Percentiles rank a stretch among this genome's conserved stretches.
Conservation (phyloP, 2,888 invertebrate species). For the Drosophila falleni region DNA sequence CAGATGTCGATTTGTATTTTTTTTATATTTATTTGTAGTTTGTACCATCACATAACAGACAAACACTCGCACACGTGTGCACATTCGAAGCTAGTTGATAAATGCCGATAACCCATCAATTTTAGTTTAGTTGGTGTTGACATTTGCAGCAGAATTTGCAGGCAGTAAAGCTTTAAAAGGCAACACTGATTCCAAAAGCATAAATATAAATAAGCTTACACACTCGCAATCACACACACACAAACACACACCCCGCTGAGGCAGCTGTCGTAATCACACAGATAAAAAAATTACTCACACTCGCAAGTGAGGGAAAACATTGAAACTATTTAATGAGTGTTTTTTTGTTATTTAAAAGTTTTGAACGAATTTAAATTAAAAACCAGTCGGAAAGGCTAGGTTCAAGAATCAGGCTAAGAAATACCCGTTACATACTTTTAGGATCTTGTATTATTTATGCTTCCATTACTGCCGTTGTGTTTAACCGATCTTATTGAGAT, state of each 20-base stretch:
- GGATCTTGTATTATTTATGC: too few relatives aligned
- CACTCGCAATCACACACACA: background rate
- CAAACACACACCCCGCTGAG: constrained; percentile 14
- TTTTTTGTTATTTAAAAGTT: background rate
- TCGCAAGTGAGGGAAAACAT: constrained; percentile 1
- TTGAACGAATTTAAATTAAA: background rate
- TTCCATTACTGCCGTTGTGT: too few relatives aligned
- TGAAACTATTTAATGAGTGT: background rate
- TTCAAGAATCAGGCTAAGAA: too few relatives aligned
- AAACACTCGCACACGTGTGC: constrained; percentile 8
- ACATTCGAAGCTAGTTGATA: background rate
- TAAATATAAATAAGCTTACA: constrained; percentile 10
- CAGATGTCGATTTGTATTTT: constrained; percentile 16
- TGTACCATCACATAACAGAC: constrained; percentile 9
- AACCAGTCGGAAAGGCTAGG: too few relatives aligned
- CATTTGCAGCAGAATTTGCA: constrained; percentile 38
- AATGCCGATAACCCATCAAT: constrained; percentile 50
- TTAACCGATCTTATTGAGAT: too few relatives aligned
- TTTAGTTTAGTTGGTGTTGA: constrained; percentile 43
- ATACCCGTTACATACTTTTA: too few relatives aligned
- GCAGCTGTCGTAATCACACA: constrained; percentile 34
- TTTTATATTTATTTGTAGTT: constrained; percentile 12
- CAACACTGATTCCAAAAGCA: constrained; percentile 2
- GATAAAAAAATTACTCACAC: constrained; percentile 19
- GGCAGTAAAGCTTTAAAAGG: constrained; percentile 21